phyloP scores from a whole-genome alignment of 2,888 invertebrate genomes.

The Lissocephala sabroskyi region DNA sequence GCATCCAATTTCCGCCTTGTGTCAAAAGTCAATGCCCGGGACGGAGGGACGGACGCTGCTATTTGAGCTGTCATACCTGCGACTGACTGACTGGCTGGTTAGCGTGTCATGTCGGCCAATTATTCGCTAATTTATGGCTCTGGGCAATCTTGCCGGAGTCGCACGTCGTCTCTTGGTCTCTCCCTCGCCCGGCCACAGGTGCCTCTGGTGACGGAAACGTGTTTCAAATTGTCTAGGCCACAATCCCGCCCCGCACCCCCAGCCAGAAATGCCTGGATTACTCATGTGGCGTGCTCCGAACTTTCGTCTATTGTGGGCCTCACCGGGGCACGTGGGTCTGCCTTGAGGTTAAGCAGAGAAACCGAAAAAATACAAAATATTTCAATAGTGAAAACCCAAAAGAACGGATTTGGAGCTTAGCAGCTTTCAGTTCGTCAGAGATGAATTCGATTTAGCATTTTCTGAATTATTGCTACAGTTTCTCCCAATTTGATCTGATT shows the following conservation, averaged over 20 bases:
- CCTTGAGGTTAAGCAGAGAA: too few relatives aligned
- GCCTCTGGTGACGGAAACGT: conserved; percentile 21
- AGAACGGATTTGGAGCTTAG: too few relatives aligned
- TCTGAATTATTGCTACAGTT: too few relatives aligned
- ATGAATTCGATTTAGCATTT: too few relatives aligned
- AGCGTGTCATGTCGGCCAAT: conserved; percentile 40
- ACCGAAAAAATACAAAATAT: too few relatives aligned
- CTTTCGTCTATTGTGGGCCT: too few relatives aligned
- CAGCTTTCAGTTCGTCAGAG: too few relatives aligned
- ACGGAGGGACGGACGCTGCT: not conserved
- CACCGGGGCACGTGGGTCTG: too few relatives aligned
- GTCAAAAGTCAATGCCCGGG: conserved; percentile 34
- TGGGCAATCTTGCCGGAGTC: conserved; percentile 42
- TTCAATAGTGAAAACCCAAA: too few relatives aligned
- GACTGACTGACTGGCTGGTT: not conserved
- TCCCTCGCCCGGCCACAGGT: conserved; percentile 31
- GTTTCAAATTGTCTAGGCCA: conserved; percentile 27
- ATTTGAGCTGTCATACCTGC: not conserved
- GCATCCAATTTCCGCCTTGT: conserved; percentile 24
- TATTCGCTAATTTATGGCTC: conserved; percentile 54
- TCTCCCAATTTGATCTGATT: too few relatives aligned
- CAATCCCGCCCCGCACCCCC: conserved; percentile 11
- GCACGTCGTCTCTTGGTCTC: conserved; percentile 41
- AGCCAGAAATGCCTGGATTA: too few relatives aligned
- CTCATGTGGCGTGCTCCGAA: too few relatives aligned